Evolutionary conservation across 2,888 invertebrate species (phyloP), one percentile per base, ranked within the genome.

Genomic region (Xestia c-nigrum): DNA sequence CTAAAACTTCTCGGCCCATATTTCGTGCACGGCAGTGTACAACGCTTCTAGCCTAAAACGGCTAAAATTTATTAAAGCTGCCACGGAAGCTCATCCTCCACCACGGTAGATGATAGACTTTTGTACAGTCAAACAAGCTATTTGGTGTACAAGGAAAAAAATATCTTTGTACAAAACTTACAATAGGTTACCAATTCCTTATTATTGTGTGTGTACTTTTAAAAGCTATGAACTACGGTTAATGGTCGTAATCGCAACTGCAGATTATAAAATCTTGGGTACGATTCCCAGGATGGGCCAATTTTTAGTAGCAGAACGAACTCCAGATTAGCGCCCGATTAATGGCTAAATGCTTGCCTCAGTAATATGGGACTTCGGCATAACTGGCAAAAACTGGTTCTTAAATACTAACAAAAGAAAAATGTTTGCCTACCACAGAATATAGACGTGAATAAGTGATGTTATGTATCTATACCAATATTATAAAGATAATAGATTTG

Each of bases 1-100:
- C 43, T 38, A 50, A 79, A 79, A 69, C 67, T 63, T 70, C 84
- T 69, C 43, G 46, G 9, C 16, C 72, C 50, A 78, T 72, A 79
- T 84, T 66, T 84, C 69, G n/a, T 12, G 31, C 52, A 50, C 47
- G 24, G 9, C 71, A 55, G 72, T 83, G 21, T 71, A 78, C 78
- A 78, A 16, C 61, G 78, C 24, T 71, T 3, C 78, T 9, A 55
- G n/a, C n/a, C 50, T 40, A 50, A 80, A 69, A 64, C 40, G 46
- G 52, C 46, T 59, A 12, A 70, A 73, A 80, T 84, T 67, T 80
- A 81, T 71, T 70, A 63, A 73, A 80, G 52, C 85, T 67, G 66
- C 40, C 72, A 72, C 24, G 64, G 59, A 52, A 65, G 72, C 52
- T 81, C 68, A 73, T 74, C 85, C 74, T 67, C 66, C 66, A 57